Base-by-base conservation (phyloP, 1,140 invertebrate genomes). In the Drosophila lacertosa region DNA sequence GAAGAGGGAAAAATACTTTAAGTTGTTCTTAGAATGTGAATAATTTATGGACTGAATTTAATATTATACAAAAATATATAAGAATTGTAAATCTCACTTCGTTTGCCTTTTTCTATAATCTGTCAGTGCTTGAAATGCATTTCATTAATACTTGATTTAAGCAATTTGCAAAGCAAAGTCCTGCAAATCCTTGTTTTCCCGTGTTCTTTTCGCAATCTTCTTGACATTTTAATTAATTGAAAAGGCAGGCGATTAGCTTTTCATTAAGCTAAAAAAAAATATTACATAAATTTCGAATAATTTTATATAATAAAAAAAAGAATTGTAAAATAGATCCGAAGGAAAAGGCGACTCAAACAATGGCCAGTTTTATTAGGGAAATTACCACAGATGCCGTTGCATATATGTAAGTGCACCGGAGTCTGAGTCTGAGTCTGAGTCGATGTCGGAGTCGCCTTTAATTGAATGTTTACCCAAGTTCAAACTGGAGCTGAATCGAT, bases 91-190 rank as follows among this genome's bases (percentile, higher is more conserved):
- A 29, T n/a, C 0, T 7, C 6, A 6, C 26, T 29, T 29, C 26
- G 6, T 13, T 2, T 35, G 24, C 22, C 72, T 42, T 40, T 64
- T 16, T 74, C 59, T 64, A 26, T 54, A 68, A 67, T 63, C 68
- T 67, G 13, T 24, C 44, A 37, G 39, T 57, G 53, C 63, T 78
- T 78, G 69, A 78, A 78, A 64, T 74, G 75, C 75, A 74, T 55
- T 78, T 78, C 76, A 79, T 79, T 59, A 79, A 74, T 79, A 79
- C 74, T 79, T 74, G 78, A 59, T 63, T 71, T 32, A 11, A 10
- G n/a, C 3, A 22, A 32, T 35, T 11, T 35, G 32, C 24, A 7
- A 3, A 10, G n/a, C n/a, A 35, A 35, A 3, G n/a, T n/a, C 3
- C 32, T n/a, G 7, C 37, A 29, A 29, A 55, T 42, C 22, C 22